Evolutionary conservation across 53 echinoderm and acorn worm genomes (phyloP), one percentile per base, ranked within the genome.

Genomic region (Holothuria leucospilota): DNA sequence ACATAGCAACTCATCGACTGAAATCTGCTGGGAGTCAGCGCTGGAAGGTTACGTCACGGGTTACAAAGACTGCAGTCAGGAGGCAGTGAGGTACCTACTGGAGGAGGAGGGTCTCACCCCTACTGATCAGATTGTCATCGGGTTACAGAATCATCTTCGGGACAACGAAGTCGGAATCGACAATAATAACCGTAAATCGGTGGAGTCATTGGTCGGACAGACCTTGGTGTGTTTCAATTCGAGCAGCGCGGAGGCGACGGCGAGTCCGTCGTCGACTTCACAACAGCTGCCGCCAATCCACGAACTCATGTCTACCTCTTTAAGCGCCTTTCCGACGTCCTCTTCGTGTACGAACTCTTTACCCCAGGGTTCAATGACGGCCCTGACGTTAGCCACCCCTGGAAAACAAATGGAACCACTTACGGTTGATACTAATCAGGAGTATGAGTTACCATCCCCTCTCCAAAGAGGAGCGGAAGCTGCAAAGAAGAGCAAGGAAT

Each of bases 391-490:
- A 29, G 69, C 86, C 62, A 63, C 71, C 39, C 73, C 86, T 11
- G 59, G 71, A 13, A 51, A 14, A 18, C 61, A 46, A 28, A 67
- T 39, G 78, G 39, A 49, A 11, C 51, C 49, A 8, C 52, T 80
- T 77, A 96, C 96, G 41, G 94, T 96, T 28, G 96, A 96, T 72
- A 96, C 96, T 26, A 94, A 94, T 60, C 94, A 96, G 84, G 93
- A 96, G 75, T 96, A 96, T 78, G 96, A 94, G 38, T 85, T 96
- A 86, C 96, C 96, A 13, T 94, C 94, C 8, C 94, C 96, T 16
- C 88, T 96, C 27, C 87, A 81, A 61, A 89, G 91, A 40, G 90
- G 90, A 38, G 90, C 92, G 39, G 82, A 91, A 61, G 89, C 88
- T 8, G 87, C 89, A 30, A 87, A 90, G 85, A 93, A 93, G 59